Percentiles rank a stretch among this genome's conserved stretches.
These are phyloP conservation scores for Diachasma alloeum DNA, from an alignment of 1,140 invertebrate genomes.

Conservation along the genomic window DNA sequence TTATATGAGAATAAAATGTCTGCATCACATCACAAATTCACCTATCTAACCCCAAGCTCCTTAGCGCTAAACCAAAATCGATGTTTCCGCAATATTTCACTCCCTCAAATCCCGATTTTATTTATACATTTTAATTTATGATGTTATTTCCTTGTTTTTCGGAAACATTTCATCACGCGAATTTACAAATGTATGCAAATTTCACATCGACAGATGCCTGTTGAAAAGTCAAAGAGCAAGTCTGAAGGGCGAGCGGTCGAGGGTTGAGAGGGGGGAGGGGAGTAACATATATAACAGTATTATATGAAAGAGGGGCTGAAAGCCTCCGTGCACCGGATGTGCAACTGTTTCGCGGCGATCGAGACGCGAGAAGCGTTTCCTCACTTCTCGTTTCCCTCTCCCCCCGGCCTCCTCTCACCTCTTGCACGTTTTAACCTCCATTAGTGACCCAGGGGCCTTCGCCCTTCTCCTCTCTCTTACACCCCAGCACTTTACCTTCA, in stretches of 20 bases:
- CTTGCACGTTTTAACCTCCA: slow-evolving; percentile 60
- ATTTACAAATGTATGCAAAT: not conserved
- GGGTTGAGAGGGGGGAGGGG: not conserved
- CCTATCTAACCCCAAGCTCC: too few species aligned
- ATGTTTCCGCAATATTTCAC: too few species aligned
- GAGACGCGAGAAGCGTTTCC: slow-evolving; percentile 26
- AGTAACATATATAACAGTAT: not conserved
- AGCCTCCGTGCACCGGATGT: slow-evolving; percentile 26
- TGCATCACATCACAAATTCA: too few species aligned
- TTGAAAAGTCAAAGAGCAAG: not conserved
- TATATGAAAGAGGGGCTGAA: slow-evolving; percentile 22
- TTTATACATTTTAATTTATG: too few species aligned
- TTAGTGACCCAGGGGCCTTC: slow-evolving; percentile 48
- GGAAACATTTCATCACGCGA: not conserved
- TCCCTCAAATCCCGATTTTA: too few species aligned
- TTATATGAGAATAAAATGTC: too few species aligned
- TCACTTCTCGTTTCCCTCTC: not conserved
- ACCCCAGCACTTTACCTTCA: not conserved
- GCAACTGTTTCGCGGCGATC: slow-evolving; percentile 30
- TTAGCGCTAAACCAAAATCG: too few species aligned
- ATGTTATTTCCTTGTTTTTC: not conserved
- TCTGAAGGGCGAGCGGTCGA: not conserved
- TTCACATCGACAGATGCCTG: not conserved
- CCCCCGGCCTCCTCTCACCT: slow-evolving; percentile 5
- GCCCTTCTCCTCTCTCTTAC: not conserved